phyloP scores from a whole-genome alignment of 2,797 vertebrate genomes.

The Gambusia yucatana region DNA sequence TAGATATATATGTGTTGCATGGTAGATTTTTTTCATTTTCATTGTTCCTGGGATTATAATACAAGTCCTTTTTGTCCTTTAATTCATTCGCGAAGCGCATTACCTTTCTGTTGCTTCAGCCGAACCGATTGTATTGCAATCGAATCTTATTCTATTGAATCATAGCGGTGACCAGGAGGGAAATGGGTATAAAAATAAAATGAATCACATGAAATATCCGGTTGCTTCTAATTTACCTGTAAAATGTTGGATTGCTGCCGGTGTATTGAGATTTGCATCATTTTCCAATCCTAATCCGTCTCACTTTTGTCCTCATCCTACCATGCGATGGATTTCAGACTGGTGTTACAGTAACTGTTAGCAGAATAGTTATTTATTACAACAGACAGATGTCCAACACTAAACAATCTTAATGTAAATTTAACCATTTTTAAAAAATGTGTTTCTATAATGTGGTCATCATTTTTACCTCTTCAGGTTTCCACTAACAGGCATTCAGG shows the following conservation, averaged over 20 bases:
- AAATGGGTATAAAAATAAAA: not conserved
- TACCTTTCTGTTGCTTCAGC: not conserved
- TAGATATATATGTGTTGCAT: not conserved
- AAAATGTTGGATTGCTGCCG: not conserved
- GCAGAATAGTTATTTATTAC: not conserved
- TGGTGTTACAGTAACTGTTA: not conserved
- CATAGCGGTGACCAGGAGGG: not conserved
- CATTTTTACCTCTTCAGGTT: not conserved
- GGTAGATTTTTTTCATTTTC: too few species aligned
- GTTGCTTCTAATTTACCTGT: not conserved
- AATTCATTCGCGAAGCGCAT: not conserved
- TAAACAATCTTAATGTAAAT: not conserved
- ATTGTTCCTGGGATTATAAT: not conserved
- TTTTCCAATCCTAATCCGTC: not conserved
- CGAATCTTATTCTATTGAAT: not conserved
- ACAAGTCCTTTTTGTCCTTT: not conserved
- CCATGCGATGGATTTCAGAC: not conserved
- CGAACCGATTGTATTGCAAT: not conserved
- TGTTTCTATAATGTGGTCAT: not conserved
- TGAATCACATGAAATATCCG: not conserved
- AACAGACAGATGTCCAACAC: not conserved
- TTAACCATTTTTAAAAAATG: too few species aligned
- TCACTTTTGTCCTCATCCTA: not conserved
- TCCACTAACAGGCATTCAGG: slow-evolving; percentile 4
- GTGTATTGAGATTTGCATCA: not conserved